Evolutionary conservation across 2,113 vertebrate species (phyloP), one percentile per base, ranked within the genome.

Genomic region (Sinocyclocheilus anophthalmus): DNA sequence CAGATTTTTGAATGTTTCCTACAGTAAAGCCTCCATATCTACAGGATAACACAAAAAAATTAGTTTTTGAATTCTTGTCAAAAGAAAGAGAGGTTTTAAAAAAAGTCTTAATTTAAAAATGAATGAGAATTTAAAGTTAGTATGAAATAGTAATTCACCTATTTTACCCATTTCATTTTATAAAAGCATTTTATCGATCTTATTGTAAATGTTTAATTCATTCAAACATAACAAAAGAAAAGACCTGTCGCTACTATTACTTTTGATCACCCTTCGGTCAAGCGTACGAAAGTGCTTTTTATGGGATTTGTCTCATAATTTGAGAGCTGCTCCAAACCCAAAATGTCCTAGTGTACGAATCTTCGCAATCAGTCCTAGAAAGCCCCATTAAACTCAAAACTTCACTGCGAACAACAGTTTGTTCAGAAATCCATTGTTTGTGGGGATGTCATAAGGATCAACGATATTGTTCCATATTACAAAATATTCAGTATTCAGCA

Each of bases 21-120:
- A 99, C 98, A 0, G 98, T 99, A 89, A 99, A 92, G 24, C 96
- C 97, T 5, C 98, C 98, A 0, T 99, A 99, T 91, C 98, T 99
- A 85, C 26, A 55, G 48, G 61, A 70, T 1, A 83, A 24, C 8
- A 8, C 81, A 18, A 81, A 55, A 14, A 42, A 30, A 12, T 30
- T 26, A 67, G 24, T 65, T 30, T 7, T 55, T 55, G 16, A 67
- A 5, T 65, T 65, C 53, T 55, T 55, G 53, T 55, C 16, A 55
- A 55, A 55, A 55, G 53, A 55, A 65, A 6, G 13, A 67, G 26
- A 30, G 26, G 12, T 20, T 7, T 67, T 3, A 67, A 65, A 30
- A 37, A 30, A 65, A 30, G 57, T 22, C 18, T 57, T 50, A 50
- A 50, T 50, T 50, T 50, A 55, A 55, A 18, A 55, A 18, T 16